Conservation (phyloP, 1,140 invertebrate species). For the Scaptomyza graminum region DNA sequence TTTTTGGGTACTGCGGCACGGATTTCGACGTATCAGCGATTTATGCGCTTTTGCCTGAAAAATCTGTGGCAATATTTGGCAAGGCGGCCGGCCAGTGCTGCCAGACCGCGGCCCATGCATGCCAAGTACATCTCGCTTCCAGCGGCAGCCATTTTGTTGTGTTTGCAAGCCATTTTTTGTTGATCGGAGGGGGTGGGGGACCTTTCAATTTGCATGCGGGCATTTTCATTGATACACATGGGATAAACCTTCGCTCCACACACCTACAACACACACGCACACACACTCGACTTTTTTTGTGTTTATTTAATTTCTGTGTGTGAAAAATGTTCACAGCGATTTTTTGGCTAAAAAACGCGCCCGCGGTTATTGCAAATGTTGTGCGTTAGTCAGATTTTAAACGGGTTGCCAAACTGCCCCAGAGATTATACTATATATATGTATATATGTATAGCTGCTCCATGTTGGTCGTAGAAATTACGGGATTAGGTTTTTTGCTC, state of each 20-base stretch:
- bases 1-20: constrained; percentile 17
- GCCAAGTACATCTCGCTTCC: constrained; percentile 41
- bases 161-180: constrained; percentile 47
- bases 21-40: constrained; percentile 77
- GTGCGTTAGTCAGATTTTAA: constrained; percentile 79
- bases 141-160: constrained; percentile 53
- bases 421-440: constrained; percentile 2
- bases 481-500: constrained; percentile 76
- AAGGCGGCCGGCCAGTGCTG: not conserved
- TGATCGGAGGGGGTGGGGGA: not conserved
- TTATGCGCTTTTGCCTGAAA: constrained; percentile 82
- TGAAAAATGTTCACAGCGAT: constrained; percentile 65
- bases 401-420: constrained; percentile 23
- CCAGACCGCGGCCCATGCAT: constrained; percentile 33
- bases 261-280: not conserved
- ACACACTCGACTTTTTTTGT: constrained; percentile 33
- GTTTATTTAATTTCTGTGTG: constrained; percentile 72
- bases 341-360: constrained; percentile 70
- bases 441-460: not conserved
- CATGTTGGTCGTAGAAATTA: constrained; percentile 79
- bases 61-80: constrained; percentile 78
- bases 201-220: constrained; percentile 32
- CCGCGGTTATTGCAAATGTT: constrained; percentile 71
- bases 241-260: not conserved
- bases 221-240: constrained; percentile 48